These are phyloP conservation scores for Pelodiscus sinensis DNA, from an alignment of 2,113 vertebrate genomes.

Conservation along the genomic window DNA sequence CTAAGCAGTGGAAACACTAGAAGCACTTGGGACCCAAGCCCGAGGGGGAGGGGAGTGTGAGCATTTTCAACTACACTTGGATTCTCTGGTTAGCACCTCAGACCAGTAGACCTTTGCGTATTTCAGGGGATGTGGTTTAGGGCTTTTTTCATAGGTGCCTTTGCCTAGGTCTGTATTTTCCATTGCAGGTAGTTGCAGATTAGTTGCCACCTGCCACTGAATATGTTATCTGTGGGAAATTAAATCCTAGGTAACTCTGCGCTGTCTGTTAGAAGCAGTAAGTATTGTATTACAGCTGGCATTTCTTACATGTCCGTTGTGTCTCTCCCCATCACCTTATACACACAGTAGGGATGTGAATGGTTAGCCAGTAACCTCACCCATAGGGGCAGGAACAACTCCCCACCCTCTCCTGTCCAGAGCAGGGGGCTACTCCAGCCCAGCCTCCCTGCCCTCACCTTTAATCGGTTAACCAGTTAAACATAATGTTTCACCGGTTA, in stretches of 20 bases:
- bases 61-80: background rate
- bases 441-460: no score
- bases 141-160: no score
- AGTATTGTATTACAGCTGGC: constrained; percentile 53
- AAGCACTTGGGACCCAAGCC: background rate
- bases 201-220: background rate
- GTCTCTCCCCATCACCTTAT: background rate
- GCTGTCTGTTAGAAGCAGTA: background rate
- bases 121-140: background rate
- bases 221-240: constrained; percentile 1
- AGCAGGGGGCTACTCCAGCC: no score
- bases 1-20: background rate
- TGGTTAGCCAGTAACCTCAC: no score
- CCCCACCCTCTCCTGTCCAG: no score
- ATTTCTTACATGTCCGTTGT: background rate
- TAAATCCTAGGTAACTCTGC: background rate
- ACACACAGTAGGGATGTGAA: background rate
- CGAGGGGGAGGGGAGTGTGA: no score
- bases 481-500: no score
- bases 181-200: background rate
- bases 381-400: no score
- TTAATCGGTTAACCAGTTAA: no score
- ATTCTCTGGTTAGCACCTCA: background rate
- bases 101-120: background rate
- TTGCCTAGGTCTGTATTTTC: constrained; percentile 21